Conservation (phyloP, 64 coral and sea anemone genomes). For the Montipora efflorescens region DNA sequence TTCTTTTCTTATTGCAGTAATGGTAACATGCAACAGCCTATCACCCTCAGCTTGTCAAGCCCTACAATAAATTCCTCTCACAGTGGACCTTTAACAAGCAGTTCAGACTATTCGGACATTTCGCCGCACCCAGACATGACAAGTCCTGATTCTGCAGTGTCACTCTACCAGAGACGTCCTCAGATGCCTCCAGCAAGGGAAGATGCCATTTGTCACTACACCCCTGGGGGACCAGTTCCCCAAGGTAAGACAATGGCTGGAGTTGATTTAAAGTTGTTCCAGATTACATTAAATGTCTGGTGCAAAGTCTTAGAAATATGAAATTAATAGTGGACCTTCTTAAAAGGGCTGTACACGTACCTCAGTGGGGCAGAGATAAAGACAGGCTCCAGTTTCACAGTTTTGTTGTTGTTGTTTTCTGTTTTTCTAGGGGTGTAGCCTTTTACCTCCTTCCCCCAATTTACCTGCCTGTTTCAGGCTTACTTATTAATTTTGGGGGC, state of each 20-base stretch:
- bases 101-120: constrained; percentile 65
- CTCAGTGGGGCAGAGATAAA: too few relatives aligned
- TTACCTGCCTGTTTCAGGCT: too few relatives aligned
- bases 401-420: too few relatives aligned
- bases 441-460: too few relatives aligned
- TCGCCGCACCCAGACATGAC: constrained; percentile 55
- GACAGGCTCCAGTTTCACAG: too few relatives aligned
- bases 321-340: too few relatives aligned
- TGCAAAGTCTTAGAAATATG: too few relatives aligned
- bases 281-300: too few relatives aligned
- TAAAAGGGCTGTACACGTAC: too few relatives aligned
- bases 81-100: constrained; percentile 52
- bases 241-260: constrained; percentile 20
- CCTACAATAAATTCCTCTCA: constrained; percentile 31
- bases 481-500: too few relatives aligned
- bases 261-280: too few relatives aligned
- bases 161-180: constrained; percentile 53
- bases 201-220: constrained; percentile 51
- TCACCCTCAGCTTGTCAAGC: constrained; percentile 29
- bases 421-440: too few relatives aligned
- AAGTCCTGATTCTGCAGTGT: constrained; percentile 60
- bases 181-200: constrained; percentile 20
- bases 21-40: constrained; percentile 24
- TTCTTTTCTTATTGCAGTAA: background rate
- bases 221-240: constrained; percentile 30